Base-by-base conservation (phyloP, 1,140 invertebrate genomes). In the Zaprionus davidi region DNA sequence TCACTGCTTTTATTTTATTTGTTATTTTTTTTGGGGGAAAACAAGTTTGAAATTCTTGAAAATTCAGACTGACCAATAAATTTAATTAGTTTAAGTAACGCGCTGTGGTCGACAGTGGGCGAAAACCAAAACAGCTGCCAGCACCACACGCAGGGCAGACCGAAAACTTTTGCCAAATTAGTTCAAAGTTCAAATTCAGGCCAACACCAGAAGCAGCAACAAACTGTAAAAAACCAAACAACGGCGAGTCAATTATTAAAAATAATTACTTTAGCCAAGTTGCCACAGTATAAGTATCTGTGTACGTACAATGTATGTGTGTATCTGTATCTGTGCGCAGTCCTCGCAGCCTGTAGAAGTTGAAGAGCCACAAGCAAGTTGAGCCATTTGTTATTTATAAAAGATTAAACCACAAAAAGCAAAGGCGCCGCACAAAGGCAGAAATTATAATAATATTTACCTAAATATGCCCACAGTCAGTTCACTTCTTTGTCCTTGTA, bases 361-460 rank as follows among this genome's bases (percentile, higher is more conserved):
- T 79, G 71, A 49, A 68, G 38, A 36, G 55, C 53, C 31, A 41
- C 28, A 60, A 38, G 49, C 77, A 86, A 87, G 79, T 86, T 82
- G 67, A 72, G 76, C 79, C 83, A 87, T 88, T 87, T 87, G 81
- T 88, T 87, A 88, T 88, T 83, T 87, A 84, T 81, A 88, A 88
- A 81, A 88, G 84, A 87, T 87, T 88, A 88, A 88, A 73, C 80
- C 81, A 51, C 83, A 88, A 72, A 82, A 85, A 78, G 71, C 70
- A 72, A 68, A 74, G 22, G 46, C 58, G 70, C 66, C 59, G 64
- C 68, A 79, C 72, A 82, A 68, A 84, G 57, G 67, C 65, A 68
- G 69, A 87, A 86, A 87, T 87, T 88, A 87, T 83, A 83, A 87
- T 83, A 88, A 87, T 88, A 87, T 87, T 87, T 87, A 87, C 82